Conservation (phyloP, 2,113 vertebrate genomes). For the Puma concolor region DNA sequence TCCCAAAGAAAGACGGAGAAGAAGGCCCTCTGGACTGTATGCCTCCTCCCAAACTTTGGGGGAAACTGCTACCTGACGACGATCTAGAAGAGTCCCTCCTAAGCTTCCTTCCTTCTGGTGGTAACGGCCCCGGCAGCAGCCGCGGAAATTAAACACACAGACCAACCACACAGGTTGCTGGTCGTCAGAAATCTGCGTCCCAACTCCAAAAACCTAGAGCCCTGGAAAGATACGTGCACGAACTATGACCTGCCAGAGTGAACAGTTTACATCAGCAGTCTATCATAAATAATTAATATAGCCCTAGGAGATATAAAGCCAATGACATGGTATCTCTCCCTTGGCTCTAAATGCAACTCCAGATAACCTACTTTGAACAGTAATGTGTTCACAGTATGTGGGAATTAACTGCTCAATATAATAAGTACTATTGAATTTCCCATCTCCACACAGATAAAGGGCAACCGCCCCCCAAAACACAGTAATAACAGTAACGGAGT, state of each 20-base stretch:
- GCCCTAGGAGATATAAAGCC: slow-evolving; percentile 84
- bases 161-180: background rate
- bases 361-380: slow-evolving; percentile 88
- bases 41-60: background rate
- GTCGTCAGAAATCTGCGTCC: background rate
- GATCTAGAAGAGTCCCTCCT: background rate
- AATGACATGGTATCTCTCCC: slow-evolving; percentile 77
- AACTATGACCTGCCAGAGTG: slow-evolving; percentile 80
- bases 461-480: slow-evolving; percentile 79
- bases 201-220: slow-evolving; percentile 33
- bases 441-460: slow-evolving; percentile 84
- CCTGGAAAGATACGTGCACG: slow-evolving; percentile 57
- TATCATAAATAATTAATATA: slow-evolving; percentile 89
- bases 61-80: background rate
- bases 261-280: slow-evolving; percentile 84
- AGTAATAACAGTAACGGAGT: slow-evolving; percentile 80
- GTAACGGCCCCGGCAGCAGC: background rate
- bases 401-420: slow-evolving; percentile 88
- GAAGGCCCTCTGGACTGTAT: background rate
- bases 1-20: background rate
- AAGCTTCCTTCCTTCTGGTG: background rate
- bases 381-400: slow-evolving; percentile 90
- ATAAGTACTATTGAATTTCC: slow-evolving; percentile 87
- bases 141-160: background rate
- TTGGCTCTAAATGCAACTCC: slow-evolving; percentile 84